These are phyloP conservation scores for Spea multiplicata DNA, from an alignment of 2,113 vertebrate species.

Conservation along the genomic window DNA sequence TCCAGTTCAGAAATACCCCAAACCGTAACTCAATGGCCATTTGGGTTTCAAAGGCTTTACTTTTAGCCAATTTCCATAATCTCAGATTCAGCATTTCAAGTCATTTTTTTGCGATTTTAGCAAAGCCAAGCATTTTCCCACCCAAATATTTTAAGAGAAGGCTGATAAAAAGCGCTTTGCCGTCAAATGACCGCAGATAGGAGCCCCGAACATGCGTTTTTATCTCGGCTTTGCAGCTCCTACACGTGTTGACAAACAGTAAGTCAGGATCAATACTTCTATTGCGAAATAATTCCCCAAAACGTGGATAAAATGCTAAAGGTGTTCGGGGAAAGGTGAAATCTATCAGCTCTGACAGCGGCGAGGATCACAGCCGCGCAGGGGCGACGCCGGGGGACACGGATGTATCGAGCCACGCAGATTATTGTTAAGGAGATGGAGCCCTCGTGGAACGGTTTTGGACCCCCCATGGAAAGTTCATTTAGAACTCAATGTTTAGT, in stretches of 20 bases:
- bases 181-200: neutral
- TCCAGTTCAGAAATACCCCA: too few species aligned
- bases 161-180: neutral
- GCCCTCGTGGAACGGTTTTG: too few species aligned
- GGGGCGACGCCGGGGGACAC: neutral
- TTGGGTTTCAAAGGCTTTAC: too few species aligned
- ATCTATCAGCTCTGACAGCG: conserved; percentile 6
- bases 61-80: too few species aligned
- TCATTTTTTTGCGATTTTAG: neutral
- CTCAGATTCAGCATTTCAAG: neutral
- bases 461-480: too few species aligned
- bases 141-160: neutral
- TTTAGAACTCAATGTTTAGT: too few species aligned
- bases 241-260: conserved; percentile 13
- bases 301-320: neutral
- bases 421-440: too few species aligned
- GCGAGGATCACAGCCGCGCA: neutral
- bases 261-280: conserved; percentile 6
- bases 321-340: conserved; percentile 11
- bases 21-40: too few species aligned
- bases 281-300: conserved; percentile 8
- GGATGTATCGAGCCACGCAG: too few species aligned
- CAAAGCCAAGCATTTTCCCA: neutral
- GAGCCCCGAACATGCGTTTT: neutral
- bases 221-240: conserved; percentile 8